phyloP scores from a whole-genome alignment of 2,888 invertebrate species.

The Drosophila monieri region DNA sequence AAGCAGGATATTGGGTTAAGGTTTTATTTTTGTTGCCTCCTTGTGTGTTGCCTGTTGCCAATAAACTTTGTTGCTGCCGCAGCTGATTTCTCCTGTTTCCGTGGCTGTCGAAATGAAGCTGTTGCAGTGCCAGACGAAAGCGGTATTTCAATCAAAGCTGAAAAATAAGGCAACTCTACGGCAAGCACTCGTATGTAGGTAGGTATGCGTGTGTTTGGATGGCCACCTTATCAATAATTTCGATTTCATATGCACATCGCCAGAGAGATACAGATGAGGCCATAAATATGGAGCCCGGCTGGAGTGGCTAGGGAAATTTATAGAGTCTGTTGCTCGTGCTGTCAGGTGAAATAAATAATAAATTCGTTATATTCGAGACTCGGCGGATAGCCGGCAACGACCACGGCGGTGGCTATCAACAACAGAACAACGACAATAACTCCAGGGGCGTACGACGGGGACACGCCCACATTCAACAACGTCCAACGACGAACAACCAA shows the following conservation, averaged over 20 bases:
- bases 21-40: slow-evolving; percentile 48
- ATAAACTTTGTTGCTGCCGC: slow-evolving; percentile 56
- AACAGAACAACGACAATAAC: slow-evolving; percentile 40
- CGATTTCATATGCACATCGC: slow-evolving; percentile 62
- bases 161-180: slow-evolving; percentile 15
- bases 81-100: slow-evolving; percentile 47
- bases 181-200: background rate
- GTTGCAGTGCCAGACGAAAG: slow-evolving; percentile 59
- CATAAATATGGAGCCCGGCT: slow-evolving; percentile 46
- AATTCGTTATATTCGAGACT: slow-evolving; percentile 81
- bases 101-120: slow-evolving; percentile 80
- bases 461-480: slow-evolving; percentile 62
- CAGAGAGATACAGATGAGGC: slow-evolving; percentile 27
- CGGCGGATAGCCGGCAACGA: slow-evolving; percentile 19
- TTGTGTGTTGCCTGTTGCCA: slow-evolving; percentile 35
- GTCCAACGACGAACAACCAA: background rate
- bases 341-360: slow-evolving; percentile 84
- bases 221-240: slow-evolving; percentile 76
- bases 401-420: slow-evolving; percentile 64
- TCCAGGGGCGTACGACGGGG: slow-evolving; percentile 67
- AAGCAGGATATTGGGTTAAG: slow-evolving; percentile 83
- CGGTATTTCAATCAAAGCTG: slow-evolving; percentile 68
- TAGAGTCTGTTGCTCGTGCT: slow-evolving; percentile 82
- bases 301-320: slow-evolving; percentile 80
- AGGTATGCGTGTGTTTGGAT: background rate